A percentile compares a stretch with the other conserved stretches of the same genome.
Conservation (phyloP, 2,113 vertebrate species). For the Thunnus thynnus region DNA sequence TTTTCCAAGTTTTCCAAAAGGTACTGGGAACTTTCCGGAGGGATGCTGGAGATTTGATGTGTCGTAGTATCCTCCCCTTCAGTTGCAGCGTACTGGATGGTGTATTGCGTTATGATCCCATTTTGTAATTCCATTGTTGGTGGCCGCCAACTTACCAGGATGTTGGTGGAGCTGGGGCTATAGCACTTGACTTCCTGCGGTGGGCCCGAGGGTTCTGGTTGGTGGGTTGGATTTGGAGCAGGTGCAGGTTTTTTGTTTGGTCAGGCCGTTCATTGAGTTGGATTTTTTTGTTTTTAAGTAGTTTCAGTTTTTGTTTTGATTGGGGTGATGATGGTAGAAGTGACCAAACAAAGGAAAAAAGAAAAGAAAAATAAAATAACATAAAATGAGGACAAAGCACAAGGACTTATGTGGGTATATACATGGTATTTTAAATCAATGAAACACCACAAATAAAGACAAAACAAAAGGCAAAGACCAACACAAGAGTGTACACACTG, state of each 20-base stretch:
- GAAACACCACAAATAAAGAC: constrained; percentile 65
- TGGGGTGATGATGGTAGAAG: constrained; percentile 82
- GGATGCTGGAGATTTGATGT: constrained; percentile 89
- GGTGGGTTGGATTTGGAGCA: constrained; percentile 76
- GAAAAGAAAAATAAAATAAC: constrained; percentile 85
- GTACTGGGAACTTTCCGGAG: constrained; percentile 91
- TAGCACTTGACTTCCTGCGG: constrained; percentile 96
- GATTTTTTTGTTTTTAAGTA: constrained; percentile 61
- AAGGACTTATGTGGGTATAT: constrained; percentile 72
- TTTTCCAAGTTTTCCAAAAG: constrained; percentile 99
- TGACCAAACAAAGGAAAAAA: constrained; percentile 88
- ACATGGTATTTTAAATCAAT: constrained; percentile 75
- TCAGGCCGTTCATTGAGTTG: constrained; percentile 66
- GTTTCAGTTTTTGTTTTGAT: constrained; percentile 68
- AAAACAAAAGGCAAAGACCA: constrained; percentile 58
- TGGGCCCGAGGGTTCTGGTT: constrained; percentile 96
- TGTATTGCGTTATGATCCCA: constrained; percentile 95
- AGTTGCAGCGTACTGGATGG: constrained; percentile 90
- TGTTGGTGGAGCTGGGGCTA: constrained; percentile 97
- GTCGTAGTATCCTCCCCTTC: constrained; percentile 92
- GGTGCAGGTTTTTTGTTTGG: constrained; percentile 53
- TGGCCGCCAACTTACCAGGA: constrained; percentile 99
- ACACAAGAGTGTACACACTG: constrained; percentile 84
- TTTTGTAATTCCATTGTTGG: constrained; percentile 95
- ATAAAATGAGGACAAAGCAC: constrained; percentile 87